phyloP scores from a whole-genome alignment of 2,113 vertebrate genomes.

The Heterotis niloticus region DNA sequence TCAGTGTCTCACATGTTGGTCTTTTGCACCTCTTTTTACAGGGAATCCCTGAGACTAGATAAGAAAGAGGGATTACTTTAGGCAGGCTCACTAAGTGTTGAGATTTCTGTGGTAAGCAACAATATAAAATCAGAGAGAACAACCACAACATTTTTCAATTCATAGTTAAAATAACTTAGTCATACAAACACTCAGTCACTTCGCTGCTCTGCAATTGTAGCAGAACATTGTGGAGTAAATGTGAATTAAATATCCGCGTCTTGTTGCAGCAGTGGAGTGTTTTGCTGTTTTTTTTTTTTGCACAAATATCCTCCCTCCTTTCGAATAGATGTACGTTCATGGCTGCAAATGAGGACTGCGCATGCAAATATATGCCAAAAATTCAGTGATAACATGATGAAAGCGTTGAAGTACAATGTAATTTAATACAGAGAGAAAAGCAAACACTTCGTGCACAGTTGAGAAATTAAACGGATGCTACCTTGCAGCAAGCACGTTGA shows the following conservation, averaged over 20 bases:
- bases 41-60: conserved; percentile 9
- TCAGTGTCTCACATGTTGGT: conserved; percentile 17
- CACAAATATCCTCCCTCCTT: too few relatives aligned
- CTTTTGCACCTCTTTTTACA: conserved; percentile 18
- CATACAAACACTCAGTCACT: too few relatives aligned
- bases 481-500: background rate
- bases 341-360: background rate
- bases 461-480: background rate
- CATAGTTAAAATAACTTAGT: background rate
- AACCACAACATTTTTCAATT: background rate
- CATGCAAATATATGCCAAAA: background rate
- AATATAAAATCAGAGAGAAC: too few relatives aligned
- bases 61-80: conserved; percentile 9
- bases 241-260: background rate
- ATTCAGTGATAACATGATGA: background rate
- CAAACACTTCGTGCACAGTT: background rate
- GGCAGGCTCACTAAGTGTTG: background rate
- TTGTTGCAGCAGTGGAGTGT: background rate
- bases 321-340: background rate
- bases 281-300: too few relatives aligned
- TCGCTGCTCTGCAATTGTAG: too few relatives aligned
- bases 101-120: too few relatives aligned
- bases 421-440: background rate
- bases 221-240: background rate
- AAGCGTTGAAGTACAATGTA: too few relatives aligned